Evolutionary conservation across 2,113 vertebrate species (phyloP), one percentile per base, ranked within the genome.

Genomic region (Hippocampus guttulatus): DNA sequence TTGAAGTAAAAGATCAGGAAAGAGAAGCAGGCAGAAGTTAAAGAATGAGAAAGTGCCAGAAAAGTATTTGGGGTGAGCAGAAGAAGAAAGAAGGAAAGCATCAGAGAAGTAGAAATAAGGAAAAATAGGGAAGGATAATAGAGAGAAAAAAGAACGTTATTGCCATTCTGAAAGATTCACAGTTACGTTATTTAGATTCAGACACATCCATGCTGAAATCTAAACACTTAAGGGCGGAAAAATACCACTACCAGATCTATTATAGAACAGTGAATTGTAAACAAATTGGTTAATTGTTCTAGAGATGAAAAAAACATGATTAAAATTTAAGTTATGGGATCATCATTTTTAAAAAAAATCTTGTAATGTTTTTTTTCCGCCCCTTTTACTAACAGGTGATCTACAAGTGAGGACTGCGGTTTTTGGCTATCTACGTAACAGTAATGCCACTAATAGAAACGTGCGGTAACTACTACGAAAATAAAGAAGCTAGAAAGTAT

Each of bases 141-240:
- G 69, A 80, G 68, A 76, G 58, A 75, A 78, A 71, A 88, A 81
- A 88, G 38, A 81, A 86, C 85, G 84, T 90, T 89, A 88, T 84
- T 75, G 81, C 85, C 73, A 87, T 65, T 69, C 85, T 84, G 75
- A 82, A 82, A 85, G 79, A 84, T 83, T 84, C 67, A 76, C 60
- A 80, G 23, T 80, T 86, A 15, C 87, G 88, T 87, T 82, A 88
- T 88, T 89, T 79, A 85, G 77, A 81, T 76, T 77, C 73, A 82
- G 68, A 83, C 54, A 77, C 71, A 80, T 67, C 80, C 77, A 85
- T 70, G 78, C 82, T 86, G 82, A 85, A 90, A 78, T 89, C 86
- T 88, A 89, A 88, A 87, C 77, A 89, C 86, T 79, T 78, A 82
- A 86, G 85, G 87, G 88, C 88, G 85, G 77, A 14, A 87, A 88